A percentile compares a stretch with the other conserved stretches of the same genome.
phyloP scores from a whole-genome alignment of 2,888 invertebrate species.

The Pseudanteris insignis region DNA sequence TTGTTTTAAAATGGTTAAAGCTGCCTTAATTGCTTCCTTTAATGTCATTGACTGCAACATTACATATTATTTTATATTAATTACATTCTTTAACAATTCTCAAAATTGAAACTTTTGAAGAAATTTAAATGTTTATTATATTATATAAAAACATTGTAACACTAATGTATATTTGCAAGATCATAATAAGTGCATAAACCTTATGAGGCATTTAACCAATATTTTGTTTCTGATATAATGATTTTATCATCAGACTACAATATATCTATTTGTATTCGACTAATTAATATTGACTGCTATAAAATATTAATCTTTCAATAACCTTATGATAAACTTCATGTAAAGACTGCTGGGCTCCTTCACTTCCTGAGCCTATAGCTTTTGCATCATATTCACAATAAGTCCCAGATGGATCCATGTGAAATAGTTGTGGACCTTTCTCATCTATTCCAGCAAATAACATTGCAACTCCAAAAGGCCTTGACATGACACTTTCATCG shows the following conservation, averaged over 20 bases:
- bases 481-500: constrained; percentile 92
- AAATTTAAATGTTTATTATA: too few species aligned
- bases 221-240: too few species aligned
- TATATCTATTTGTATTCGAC: too few species aligned
- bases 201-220: too few species aligned
- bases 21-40: constrained; percentile 89
- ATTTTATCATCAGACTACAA: too few species aligned
- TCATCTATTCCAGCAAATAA: constrained; percentile 95
- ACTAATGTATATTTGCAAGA: too few species aligned
- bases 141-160: too few species aligned
- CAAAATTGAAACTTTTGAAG: too few species aligned
- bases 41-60: constrained; percentile 89
- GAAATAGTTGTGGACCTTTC: constrained; percentile 93
- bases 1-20: constrained; percentile 94
- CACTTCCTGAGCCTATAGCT: constrained; percentile 98
- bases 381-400: constrained; percentile 98
- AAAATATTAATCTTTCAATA: constrained; percentile 8
- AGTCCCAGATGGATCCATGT: constrained; percentile 99
- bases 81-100: too few species aligned
- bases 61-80: too few species aligned
- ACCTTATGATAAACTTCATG: constrained; percentile 75
- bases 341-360: constrained; percentile 96
- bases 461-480: constrained; percentile 99
- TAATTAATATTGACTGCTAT: background rate
- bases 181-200: too few species aligned